These are phyloP conservation scores for Drosophila insularis DNA, from an alignment of 1,140 invertebrate species.

Conservation along the genomic window DNA sequence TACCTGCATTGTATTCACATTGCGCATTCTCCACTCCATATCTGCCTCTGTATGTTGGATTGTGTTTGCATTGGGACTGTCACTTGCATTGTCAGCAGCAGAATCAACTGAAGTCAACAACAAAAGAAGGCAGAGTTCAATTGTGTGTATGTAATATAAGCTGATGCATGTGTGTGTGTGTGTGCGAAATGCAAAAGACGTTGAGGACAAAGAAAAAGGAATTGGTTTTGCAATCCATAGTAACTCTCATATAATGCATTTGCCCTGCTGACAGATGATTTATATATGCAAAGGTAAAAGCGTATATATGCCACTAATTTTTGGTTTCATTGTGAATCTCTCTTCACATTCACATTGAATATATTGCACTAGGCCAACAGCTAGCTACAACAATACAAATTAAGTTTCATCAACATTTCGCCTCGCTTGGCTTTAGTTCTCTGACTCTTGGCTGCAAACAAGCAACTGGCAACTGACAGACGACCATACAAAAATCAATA, in stretches of 20 bases:
- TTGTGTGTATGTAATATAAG: conserved; percentile 22
- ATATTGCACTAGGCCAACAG: not conserved
- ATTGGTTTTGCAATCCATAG: conserved; percentile 66
- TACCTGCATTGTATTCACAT: conserved; percentile 50
- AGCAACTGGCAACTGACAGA: conserved; percentile 4
- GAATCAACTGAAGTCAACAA: conserved; percentile 39
- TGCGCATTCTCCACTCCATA: conserved; percentile 43
- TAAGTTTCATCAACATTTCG: conserved; percentile 35
- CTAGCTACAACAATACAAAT: conserved; percentile 30
- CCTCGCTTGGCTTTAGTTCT: conserved; percentile 23
- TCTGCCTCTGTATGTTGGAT: conserved; percentile 38
- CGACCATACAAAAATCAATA: conserved; percentile 60
- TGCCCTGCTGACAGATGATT: conserved; percentile 14
- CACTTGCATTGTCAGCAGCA: conserved; percentile 67
- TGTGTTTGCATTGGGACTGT: conserved; percentile 63
- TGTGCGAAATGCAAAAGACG: conserved; percentile 44
- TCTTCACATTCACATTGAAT: conserved; percentile 5
- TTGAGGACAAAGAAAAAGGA: conserved; percentile 60
- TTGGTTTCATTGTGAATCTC: conserved; percentile 14
- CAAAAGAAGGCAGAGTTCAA: conserved; percentile 52
- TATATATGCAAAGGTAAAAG: not conserved
- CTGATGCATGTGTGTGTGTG: not conserved
- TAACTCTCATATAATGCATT: conserved; percentile 46
- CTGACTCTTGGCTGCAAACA: conserved; percentile 26
- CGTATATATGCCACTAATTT: conserved; percentile 46